These are phyloP conservation scores for Stenodema calcarata DNA, from an alignment of 2,888 invertebrate species.

Conservation along the genomic window DNA sequence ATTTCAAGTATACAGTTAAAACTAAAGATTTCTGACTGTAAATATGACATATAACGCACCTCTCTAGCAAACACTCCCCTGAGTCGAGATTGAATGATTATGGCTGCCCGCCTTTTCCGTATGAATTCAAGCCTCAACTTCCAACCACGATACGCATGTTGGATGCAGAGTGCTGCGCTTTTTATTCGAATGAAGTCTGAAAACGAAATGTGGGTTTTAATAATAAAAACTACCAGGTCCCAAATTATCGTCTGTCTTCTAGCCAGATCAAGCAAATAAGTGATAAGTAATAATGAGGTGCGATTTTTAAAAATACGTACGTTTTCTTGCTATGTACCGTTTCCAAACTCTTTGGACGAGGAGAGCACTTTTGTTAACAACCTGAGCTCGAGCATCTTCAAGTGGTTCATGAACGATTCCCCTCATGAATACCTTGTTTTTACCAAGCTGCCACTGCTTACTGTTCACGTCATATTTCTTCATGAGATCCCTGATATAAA, in stretches of 20 bases:
- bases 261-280: too few relatives aligned
- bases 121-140: constrained; percentile 81
- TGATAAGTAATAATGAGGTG: too few relatives aligned
- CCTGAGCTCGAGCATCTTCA: constrained; percentile 77
- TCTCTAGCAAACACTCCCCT: constrained; percentile 90
- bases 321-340: constrained; percentile 64
- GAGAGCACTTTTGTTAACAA: constrained; percentile 74
- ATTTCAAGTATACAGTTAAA: too few relatives aligned
- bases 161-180: constrained; percentile 75
- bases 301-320: constrained; percentile 4
- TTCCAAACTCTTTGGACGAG: constrained; percentile 79
- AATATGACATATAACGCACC: constrained; percentile 63
- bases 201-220: constrained; percentile 10
- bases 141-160: constrained; percentile 85
- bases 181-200: constrained; percentile 72
- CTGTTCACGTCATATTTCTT: constrained; percentile 71
- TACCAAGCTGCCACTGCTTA: constrained; percentile 88
- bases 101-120: constrained; percentile 79
- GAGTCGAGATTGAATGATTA: constrained; percentile 85
- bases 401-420: constrained; percentile 82
- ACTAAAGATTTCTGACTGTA: background rate
- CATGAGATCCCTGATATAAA: constrained; percentile 64
- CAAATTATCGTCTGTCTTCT: too few relatives aligned
- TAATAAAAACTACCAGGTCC: background rate
- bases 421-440: constrained; percentile 83